Base-by-base conservation (phyloP, 2,888 invertebrate species). In the Ophonus ardosiacus region DNA sequence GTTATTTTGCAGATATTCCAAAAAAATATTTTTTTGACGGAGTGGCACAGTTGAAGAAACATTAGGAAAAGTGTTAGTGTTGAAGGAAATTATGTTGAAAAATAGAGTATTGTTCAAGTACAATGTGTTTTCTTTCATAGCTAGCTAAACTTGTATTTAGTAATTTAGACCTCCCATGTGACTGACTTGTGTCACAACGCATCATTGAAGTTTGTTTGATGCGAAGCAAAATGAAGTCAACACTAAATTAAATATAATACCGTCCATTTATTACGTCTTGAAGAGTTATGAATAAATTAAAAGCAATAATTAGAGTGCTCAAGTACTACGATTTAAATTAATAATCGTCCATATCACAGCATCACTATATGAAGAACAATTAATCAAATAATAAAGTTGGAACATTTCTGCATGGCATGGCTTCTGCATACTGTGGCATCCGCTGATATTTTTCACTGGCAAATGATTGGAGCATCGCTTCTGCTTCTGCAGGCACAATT, bases 401-500 rank as follows among this genome's bases (percentile, higher is more conserved):
- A 74, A 43, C 38, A 18, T 74, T 43, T 74, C 40, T 18, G 15
- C 68, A 59, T 59, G 18, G 18, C 17, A 59, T 18, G 10, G 63
- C 63, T 18, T 13, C 59, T 18, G 59, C 63, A 59, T 18, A 59
- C 18, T 59, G 59, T 10, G 59, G 65, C 24, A 68, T 68, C 68
- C 68, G 68, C 38, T 43, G 71, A 68, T 18, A 74, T 74, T 74
- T 74, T 74, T 74, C 43, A 15, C 38, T 68, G n/a, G 68, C 68
- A 38, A 68, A 63, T 63, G 63, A 24, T 24, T 63, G 17, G 59
- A 18, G 7, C 59, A 63, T 63, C 63, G 24, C 63, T 63, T 13
- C 1, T n/a, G 59, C 59, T 59, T 21, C 21, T 68, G 68, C 79
- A 57, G 43, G 80, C 51, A 80, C 80, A 80, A 80, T 80, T 61